Evolutionary conservation across 2,113 vertebrate species (phyloP).

Genomic region (Xenus cinereus): DNA sequence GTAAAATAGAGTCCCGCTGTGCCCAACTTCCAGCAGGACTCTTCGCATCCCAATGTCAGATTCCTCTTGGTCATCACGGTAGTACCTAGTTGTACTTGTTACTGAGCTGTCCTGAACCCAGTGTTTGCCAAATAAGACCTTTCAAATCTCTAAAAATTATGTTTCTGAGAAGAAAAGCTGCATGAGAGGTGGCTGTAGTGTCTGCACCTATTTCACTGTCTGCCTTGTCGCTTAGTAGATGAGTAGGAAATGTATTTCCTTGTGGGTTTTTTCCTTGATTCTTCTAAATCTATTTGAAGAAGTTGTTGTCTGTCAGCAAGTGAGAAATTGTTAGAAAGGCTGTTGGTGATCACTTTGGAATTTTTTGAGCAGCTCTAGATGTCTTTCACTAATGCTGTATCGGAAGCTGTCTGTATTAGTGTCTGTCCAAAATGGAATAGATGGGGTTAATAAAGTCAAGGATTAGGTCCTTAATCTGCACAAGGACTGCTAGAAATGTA

Average conservation of each 20-base stretch:
- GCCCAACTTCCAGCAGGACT: not conserved
- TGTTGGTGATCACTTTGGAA: not conserved
- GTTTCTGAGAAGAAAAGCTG: not conserved
- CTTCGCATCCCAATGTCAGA: not conserved
- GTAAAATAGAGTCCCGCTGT: not conserved
- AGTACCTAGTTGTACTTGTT: not conserved
- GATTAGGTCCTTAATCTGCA: conserved; percentile 1
- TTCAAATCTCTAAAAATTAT: not conserved
- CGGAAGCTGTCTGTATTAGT: not conserved
- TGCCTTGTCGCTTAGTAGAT: not conserved
- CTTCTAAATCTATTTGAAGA: not conserved
- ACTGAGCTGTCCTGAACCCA: not conserved
- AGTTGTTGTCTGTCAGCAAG: not conserved
- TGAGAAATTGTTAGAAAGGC: not conserved
- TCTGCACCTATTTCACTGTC: not conserved
- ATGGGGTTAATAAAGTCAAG: not conserved
- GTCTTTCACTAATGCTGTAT: not conserved
- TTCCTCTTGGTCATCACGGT: not conserved
- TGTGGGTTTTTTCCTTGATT: not conserved
- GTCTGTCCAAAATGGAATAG: not conserved
- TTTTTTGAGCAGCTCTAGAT: not conserved
- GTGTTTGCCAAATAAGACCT: not conserved
- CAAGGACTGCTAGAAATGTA: not conserved
- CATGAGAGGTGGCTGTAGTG: fast-evolving
- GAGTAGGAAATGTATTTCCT: fast-evolving